phyloP scores from a whole-genome alignment of 2,113 vertebrate genomes.

The Malurus cyaneus region DNA sequence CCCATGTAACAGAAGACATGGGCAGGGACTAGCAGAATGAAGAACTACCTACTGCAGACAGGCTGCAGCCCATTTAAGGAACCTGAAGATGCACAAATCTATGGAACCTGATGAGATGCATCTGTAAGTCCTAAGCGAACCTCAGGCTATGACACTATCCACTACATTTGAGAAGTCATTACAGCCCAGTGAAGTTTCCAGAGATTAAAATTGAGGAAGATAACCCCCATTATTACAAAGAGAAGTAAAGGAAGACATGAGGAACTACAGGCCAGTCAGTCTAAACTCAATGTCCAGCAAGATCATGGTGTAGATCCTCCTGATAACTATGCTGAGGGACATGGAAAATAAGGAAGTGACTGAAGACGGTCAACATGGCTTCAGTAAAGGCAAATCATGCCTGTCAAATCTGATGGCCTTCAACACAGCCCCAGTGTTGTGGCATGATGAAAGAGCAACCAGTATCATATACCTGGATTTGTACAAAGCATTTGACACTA shows the following conservation, averaged over 20 bases:
- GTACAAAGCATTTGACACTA: background rate
- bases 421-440: background rate
- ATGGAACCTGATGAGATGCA: background rate
- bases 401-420: background rate
- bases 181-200: too few relatives aligned
- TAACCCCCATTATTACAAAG: background rate
- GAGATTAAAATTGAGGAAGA: background rate
- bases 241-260: background rate
- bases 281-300: background rate
- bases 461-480: background rate
- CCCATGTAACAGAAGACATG: background rate
- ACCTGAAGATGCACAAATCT: background rate
- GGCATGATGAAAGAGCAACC: background rate
- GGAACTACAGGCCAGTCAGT: background rate
- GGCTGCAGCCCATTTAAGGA: background rate
- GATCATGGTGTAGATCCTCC: background rate
- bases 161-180: background rate
- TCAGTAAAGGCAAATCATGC: background rate
- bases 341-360: background rate
- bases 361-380: background rate
- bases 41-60: background rate
- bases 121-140: accelerated
- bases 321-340: background rate
- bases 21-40: background rate
- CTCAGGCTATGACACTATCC: background rate